Percentiles rank a stretch among this genome's conserved stretches.
These are phyloP conservation scores for Rhynchotus rufescens DNA, from an alignment of 2,797 vertebrate genomes.

Conservation along the genomic window DNA sequence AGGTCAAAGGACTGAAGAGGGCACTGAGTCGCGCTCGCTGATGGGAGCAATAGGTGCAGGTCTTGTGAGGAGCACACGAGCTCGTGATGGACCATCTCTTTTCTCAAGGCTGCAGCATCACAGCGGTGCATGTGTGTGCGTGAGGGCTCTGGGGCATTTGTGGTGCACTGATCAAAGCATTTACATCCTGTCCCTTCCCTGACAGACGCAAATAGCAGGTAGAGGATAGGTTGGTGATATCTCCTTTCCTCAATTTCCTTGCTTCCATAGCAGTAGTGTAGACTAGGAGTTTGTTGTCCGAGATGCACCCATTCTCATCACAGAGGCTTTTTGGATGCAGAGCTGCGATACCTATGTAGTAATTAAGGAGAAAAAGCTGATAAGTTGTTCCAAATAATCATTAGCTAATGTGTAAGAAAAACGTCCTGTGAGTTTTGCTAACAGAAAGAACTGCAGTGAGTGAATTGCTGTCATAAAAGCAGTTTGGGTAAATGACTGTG, in stretches of 20 bases:
- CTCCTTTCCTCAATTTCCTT: neutral
- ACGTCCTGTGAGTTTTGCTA: neutral
- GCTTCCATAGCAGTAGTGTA: neutral
- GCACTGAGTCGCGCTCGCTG: neutral
- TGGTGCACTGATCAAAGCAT: neutral
- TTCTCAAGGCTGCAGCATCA: neutral
- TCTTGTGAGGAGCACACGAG: neutral
- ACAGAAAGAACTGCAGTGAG: neutral
- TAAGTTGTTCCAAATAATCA: neutral
- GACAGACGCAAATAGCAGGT: neutral
- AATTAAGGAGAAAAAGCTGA: neutral
- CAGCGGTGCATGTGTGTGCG: neutral
- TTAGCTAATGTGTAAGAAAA: neutral
- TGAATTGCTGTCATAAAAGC: neutral
- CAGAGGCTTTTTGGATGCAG: neutral
- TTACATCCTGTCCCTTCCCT: neutral
- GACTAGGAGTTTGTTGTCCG: neutral
- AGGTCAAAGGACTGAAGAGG: neutral
- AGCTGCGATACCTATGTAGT: neutral
- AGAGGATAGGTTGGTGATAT: neutral
- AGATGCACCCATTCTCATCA: neutral
- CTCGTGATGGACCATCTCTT: neutral
- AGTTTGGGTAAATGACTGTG: neutral
- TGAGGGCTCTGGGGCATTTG: neutral
- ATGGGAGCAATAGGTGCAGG: neutral